Conservation (phyloP, 2,797 vertebrate species). For the Parauchenoglanis ngamensis region DNA sequence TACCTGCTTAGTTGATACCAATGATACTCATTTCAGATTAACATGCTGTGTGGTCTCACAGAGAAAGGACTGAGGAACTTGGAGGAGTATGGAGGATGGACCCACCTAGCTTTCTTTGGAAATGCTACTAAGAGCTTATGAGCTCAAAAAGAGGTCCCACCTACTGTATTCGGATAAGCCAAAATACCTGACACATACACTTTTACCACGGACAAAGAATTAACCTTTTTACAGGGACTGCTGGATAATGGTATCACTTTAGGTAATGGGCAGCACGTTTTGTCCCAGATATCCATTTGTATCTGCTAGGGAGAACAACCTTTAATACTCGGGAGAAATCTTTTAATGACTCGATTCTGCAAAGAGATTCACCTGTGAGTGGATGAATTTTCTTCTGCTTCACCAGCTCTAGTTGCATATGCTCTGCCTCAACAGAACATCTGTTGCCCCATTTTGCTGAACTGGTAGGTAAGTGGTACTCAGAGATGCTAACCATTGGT, state of each 20-base stretch:
- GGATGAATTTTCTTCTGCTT: background rate
- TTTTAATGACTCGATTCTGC: background rate
- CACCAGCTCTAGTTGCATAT: background rate
- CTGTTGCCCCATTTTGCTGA: background rate
- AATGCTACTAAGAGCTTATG: background rate
- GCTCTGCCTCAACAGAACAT: background rate
- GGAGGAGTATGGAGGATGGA: background rate
- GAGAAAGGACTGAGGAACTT: background rate
- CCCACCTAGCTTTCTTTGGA: background rate
- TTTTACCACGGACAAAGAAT: background rate
- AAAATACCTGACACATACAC: background rate
- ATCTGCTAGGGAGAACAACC: background rate
- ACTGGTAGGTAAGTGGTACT: background rate
- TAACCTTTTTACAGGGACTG: background rate
- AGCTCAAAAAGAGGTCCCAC: no score
- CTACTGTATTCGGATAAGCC: background rate
- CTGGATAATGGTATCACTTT: background rate
- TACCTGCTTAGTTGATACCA: background rate
- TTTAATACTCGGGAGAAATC: background rate
- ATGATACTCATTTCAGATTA: background rate
- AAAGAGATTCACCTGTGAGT: background rate
- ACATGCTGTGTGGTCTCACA: background rate
- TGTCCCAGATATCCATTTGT: background rate
- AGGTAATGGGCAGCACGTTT: background rate
- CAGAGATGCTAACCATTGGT: no score